These are phyloP conservation scores for Drosophila lacicola DNA, from an alignment of 2,888 invertebrate species.

Conservation along the genomic window DNA sequence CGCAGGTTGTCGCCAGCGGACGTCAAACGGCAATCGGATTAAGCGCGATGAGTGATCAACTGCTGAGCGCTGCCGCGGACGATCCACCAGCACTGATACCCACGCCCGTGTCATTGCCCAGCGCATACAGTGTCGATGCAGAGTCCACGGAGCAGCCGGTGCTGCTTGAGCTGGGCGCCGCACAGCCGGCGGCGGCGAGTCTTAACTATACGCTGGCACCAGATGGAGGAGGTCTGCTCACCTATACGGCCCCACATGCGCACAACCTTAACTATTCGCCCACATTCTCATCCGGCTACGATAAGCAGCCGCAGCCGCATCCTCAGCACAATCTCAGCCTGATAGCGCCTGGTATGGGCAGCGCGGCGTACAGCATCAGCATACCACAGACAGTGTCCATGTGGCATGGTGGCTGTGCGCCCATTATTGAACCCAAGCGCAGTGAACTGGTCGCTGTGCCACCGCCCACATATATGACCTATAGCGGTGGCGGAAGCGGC, in stretches of 20 bases:
- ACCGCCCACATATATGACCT: slow-evolving; percentile 76
- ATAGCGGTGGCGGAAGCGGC: slow-evolving; percentile 37
- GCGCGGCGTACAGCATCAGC: slow-evolving; percentile 53
- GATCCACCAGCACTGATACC: slow-evolving; percentile 68
- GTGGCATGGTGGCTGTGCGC: slow-evolving; percentile 64
- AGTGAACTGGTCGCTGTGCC: slow-evolving; percentile 73
- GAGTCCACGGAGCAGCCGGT: slow-evolving; percentile 77
- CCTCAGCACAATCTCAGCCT: slow-evolving; percentile 23
- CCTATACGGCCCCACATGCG: slow-evolving; percentile 39
- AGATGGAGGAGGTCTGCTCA: slow-evolving; percentile 55
- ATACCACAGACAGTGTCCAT: slow-evolving; percentile 82
- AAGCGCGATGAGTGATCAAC: slow-evolving; percentile 74
- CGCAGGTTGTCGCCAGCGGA: slow-evolving; percentile 29
- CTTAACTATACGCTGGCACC: slow-evolving; percentile 50
- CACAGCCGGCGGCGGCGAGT: slow-evolving; percentile 39
- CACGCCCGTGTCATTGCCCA: slow-evolving; percentile 49
- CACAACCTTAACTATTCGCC: slow-evolving; percentile 56
- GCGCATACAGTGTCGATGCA: slow-evolving; percentile 56
- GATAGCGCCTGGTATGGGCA: slow-evolving; percentile 25
- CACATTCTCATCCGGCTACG: slow-evolving; percentile 54
- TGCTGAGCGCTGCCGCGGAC: slow-evolving; percentile 59
- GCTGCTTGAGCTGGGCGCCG: slow-evolving; percentile 73
- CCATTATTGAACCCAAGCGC: slow-evolving; percentile 46
- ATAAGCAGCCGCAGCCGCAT: slow-evolving; percentile 44
- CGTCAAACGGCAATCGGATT: slow-evolving; percentile 60